Percentiles rank a stretch among this genome's conserved stretches.
These are phyloP conservation scores for Lithophane socia DNA, from an alignment of 2,888 invertebrate genomes.

Conservation along the genomic window DNA sequence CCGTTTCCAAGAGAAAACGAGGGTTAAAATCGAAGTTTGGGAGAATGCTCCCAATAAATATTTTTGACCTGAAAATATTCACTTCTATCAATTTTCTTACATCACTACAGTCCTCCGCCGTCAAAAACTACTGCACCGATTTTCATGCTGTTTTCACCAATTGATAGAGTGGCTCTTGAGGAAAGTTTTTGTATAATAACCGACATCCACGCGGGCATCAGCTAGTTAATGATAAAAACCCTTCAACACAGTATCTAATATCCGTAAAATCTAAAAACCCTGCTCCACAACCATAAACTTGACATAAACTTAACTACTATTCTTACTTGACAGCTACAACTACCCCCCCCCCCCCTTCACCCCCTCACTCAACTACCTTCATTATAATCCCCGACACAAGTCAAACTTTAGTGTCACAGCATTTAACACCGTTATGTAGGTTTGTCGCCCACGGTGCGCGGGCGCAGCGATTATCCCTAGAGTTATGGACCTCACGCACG, in stretches of 20 bases:
- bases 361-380: conserved; percentile 6
- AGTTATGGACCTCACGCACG: conserved; percentile 76
- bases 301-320: background rate
- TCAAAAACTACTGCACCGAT: too few relatives aligned
- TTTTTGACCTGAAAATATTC: background rate
- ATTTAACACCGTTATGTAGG: conserved; percentile 71
- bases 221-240: background rate
- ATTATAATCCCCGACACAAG: conserved; percentile 53
- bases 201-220: too few relatives aligned
- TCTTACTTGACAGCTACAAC: background rate
- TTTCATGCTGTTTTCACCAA: too few relatives aligned
- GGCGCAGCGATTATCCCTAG: conserved; percentile 70
- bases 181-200: too few relatives aligned
- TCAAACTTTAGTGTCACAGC: conserved; percentile 58
- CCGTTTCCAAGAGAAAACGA: background rate
- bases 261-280: background rate
- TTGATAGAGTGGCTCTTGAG: too few relatives aligned
- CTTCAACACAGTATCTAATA: background rate
- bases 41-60: background rate
- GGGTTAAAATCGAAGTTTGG: background rate
- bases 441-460: conserved; percentile 74
- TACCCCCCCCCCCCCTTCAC: background rate
- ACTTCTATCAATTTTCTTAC: background rate
- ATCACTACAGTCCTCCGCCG: too few relatives aligned
- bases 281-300: background rate